Percentiles rank a stretch among this genome's conserved stretches.
These are phyloP conservation scores for Phataginus tricuspis DNA, from an alignment of 2,797 vertebrate genomes.

Conservation along the genomic window DNA sequence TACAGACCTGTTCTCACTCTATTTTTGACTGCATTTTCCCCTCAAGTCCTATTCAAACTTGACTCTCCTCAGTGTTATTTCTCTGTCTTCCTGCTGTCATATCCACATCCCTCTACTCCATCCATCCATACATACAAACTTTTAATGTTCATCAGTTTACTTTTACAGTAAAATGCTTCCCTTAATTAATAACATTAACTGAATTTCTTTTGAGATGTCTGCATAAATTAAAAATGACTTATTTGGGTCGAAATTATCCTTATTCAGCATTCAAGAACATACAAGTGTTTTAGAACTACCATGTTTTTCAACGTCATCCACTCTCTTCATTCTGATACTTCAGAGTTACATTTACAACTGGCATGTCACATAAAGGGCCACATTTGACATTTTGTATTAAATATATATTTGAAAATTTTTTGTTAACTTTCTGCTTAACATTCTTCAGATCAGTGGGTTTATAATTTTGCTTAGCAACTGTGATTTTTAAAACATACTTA, in stretches of 20 bases:
- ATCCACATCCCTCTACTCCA: neutral
- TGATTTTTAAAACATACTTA: neutral
- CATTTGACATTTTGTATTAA: neutral
- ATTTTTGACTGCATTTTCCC: neutral
- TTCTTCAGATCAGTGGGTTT: neutral
- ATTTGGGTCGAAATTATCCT: constrained; percentile 23
- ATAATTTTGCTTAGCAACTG: neutral
- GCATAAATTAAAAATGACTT: constrained; percentile 19
- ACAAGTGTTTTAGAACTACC: neutral
- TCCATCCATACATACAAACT: neutral
- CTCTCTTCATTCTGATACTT: neutral
- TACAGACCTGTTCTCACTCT: neutral
- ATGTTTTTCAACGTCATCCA: neutral
- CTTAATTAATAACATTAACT: constrained; percentile 4
- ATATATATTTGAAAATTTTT: neutral
- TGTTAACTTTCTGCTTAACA: neutral
- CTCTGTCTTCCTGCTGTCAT: neutral
- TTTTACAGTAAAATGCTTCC: neutral
- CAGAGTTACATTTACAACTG: neutral
- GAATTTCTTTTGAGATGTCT: neutral
- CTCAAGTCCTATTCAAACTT: neutral
- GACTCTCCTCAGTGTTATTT: neutral
- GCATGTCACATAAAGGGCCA: neutral
- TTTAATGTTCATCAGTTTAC: neutral
- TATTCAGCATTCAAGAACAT: neutral